Base-by-base conservation (phyloP, 2,113 vertebrate species). In the human (Homo sapiens) region DNA sequence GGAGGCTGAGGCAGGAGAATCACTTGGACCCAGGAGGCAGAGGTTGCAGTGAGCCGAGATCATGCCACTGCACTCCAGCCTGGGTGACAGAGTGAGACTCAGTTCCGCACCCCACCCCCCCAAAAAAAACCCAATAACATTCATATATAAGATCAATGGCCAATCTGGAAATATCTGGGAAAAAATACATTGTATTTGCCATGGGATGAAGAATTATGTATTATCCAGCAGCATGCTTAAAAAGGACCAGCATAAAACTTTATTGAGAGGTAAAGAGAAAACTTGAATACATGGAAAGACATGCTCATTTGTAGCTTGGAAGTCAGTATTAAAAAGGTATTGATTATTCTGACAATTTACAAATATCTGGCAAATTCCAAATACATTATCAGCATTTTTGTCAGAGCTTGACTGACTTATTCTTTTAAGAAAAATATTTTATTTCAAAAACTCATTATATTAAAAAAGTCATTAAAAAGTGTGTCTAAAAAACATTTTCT, bases 371-470 rank as follows among this genome's bases (percentile, higher is more conserved):
- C 27, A 90, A 72, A 76, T 96, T 88, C n/a, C 45, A 73, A 87
- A 55, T 30, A 93, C 16, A 55, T 40, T 68, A 68, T 40, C 70
- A 92, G 64, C 8, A 55, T 85, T 86, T 89, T 87, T 70, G 17
- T 76, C 32, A 89, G 22, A 75, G 64, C 17, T 25, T 75, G 38
- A 43, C 38, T 6, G 43, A 72, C 38, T 88, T 80, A 88, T 40
- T 93, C 25, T 87, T 45, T 68, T 64, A 70, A 40, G 38, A 90
- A 95, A 85, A 94, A 43, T 61, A 78, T 48, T 30, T 94, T 92
- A 94, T 68, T 90, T 76, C 16, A 68, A 90, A 94, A 55, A 2
- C 22, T 83, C 38, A 66, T 75, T 84, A 40, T 66, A 80, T 68
- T 75, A 48, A 79, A 89, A 84, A 90, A 87, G 52, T 84, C 61